phyloP scores from a whole-genome alignment of 2,888 invertebrate species.

The Agonopterix heracliana region DNA sequence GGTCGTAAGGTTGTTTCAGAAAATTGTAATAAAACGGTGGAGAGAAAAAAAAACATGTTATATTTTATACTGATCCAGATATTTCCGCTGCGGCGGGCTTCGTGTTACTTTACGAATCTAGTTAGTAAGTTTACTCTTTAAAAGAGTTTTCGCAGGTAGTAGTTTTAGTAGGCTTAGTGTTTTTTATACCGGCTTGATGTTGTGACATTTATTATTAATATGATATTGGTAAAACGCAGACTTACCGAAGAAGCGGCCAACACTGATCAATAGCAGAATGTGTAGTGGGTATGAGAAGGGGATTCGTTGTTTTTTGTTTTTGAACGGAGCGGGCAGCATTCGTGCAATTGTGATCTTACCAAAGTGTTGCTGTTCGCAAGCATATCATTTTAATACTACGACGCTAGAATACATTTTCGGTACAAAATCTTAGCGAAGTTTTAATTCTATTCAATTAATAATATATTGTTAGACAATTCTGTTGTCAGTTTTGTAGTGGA shows the following conservation, averaged over 20 bases:
- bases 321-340: slow-evolving; percentile 44
- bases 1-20: slow-evolving; percentile 69
- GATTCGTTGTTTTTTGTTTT: slow-evolving; percentile 46
- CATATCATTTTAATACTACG: slow-evolving; percentile 68
- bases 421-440: slow-evolving; percentile 69
- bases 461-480: slow-evolving; percentile 68
- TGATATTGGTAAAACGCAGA: slow-evolving; percentile 55
- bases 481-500: slow-evolving; percentile 53
- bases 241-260: slow-evolving; percentile 60
- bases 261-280: slow-evolving; percentile 65
- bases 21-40: slow-evolving; percentile 71
- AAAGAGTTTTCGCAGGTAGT: slow-evolving; percentile 76
- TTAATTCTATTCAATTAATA: slow-evolving; percentile 56
- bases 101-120: slow-evolving; percentile 70
- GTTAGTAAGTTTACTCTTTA: slow-evolving; percentile 71
- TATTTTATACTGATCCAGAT: slow-evolving; percentile 69
- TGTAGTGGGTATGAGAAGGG: slow-evolving; percentile 58
- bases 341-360: slow-evolving; percentile 58
- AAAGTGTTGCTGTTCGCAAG: slow-evolving; percentile 71
- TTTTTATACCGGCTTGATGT: slow-evolving; percentile 78
- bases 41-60: slow-evolving; percentile 56
- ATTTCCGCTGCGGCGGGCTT: slow-evolving; percentile 45
- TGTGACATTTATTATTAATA: slow-evolving; percentile 72
- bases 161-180: slow-evolving; percentile 76
- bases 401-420: slow-evolving; percentile 67